Base-by-base conservation (phyloP, 2,797 vertebrate species). In the Phrynocephalus forsythii region DNA sequence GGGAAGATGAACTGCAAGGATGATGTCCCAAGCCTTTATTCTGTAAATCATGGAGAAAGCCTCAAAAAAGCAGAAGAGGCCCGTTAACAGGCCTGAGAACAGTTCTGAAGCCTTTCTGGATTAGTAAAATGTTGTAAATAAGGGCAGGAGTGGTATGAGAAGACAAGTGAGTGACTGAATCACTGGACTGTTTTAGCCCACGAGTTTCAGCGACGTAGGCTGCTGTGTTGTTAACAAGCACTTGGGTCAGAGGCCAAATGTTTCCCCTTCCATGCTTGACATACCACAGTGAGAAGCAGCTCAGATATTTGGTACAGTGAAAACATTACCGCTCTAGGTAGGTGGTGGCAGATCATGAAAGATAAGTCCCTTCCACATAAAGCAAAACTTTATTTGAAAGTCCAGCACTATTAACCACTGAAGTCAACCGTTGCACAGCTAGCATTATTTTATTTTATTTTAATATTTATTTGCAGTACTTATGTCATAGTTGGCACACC, bases 201-300 rank as follows among this genome's bases (percentile, higher is more conserved):
- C 90, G 90, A 79, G 90, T 92, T 76, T 87, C 85, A 94, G 92
- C 79, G 79, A 89, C 88, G 86, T 4, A 82, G 69, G 86, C 83
- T 50, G 1, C 22, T 56, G 91, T 80, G 87, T 3, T 91, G 94
- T 92, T 90, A 86, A 91, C 91, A 75, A 88, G 90, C 88, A 3
- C 28, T 72, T 67, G 88, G 94, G 95, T 90, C 94, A 92, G 87
- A 91, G 91, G 93, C 94, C 93, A 91, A 91, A 92, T 92, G 94
- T 71, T 93, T 94, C 83, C 87, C 93, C 91, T 93, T 93, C 92
- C 91, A 90, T 5, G 72, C 16, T 0, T 81, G 92, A 79, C 94
- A 93, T 90, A 63, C 80, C 67, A 0, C 2, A 56, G 79, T 89
- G 89, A 94, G 83, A 93, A 90, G 69, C 0, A 0, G 83, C 93